Evolutionary conservation across 2,888 invertebrate genomes (phyloP), one percentile per base, ranked within the genome.

Genomic region (Sesia apiformis): DNA sequence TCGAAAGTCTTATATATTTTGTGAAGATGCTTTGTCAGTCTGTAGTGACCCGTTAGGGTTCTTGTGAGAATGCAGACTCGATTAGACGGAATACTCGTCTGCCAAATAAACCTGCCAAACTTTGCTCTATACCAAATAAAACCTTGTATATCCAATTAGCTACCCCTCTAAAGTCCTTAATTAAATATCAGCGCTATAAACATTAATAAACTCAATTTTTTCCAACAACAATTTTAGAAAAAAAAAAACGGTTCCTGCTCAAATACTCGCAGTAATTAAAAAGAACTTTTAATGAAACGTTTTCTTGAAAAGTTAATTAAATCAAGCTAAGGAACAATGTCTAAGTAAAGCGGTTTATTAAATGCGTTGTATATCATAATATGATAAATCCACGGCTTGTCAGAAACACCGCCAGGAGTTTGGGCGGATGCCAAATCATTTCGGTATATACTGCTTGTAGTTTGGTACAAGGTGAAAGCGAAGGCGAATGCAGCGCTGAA

Each of bases 361-460:
- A 74, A 70, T 64, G 62, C 63, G 63, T 58, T 60, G 61, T 61
- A 60, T 60, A 62, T 63, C 60, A 63, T 61, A 63, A 69, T 66
- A 71, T 69, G 66, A 71, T 73, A 72, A 72, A 72, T 69, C 66
- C 67, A 58, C 58, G 58, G 60, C 66, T 64, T 64, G 61, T 61
- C 59, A 60, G 67, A 57, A 56, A 61, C 60, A 61, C 55, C 60
- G 63, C 46, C 68, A 69, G 65, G 63, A 64, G 60, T 63, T 74
- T 79, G 79, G 79, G 56, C 6, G 56, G 58, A 56, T 63, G 77
- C 81, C 80, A 81, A 78, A 56, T 56, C 54, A 55, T 53, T 57
- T 56, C 52, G 43, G 3, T 46, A 8, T 46, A 46, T 46, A 46
- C 46, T 8, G 7, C 46, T 46, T 46, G 8, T 46, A 23, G 46